phyloP scores from a whole-genome alignment of 2,797 vertebrate species.

The Diplodus puntazzo region DNA sequence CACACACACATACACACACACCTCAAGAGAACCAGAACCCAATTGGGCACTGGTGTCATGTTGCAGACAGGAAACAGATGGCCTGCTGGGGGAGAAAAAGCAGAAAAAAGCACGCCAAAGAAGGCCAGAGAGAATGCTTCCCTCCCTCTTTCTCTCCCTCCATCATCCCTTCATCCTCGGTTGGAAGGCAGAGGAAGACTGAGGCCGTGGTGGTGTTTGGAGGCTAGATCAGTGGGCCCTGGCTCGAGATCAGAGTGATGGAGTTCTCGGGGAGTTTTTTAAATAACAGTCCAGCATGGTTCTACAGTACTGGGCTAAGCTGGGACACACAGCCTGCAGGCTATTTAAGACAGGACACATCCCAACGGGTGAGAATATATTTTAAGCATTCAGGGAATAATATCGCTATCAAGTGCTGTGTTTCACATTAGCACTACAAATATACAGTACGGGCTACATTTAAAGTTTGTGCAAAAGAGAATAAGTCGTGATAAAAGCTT shows the following conservation, averaged over 20 bases:
- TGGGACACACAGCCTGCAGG: constrained; percentile 45
- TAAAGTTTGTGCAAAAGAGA: background rate
- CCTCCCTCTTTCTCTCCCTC: constrained; percentile 47
- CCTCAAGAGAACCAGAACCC: constrained; percentile 56
- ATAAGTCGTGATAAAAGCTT: background rate
- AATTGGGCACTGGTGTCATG: constrained; percentile 67
- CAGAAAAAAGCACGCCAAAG: constrained; percentile 63
- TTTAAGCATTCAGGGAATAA: constrained; percentile 32
- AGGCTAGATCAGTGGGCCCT: constrained; percentile 68
- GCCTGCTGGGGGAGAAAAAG: constrained; percentile 52
- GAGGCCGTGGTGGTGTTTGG: constrained; percentile 59
- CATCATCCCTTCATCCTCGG: constrained; percentile 58
- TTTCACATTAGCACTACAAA: constrained; percentile 27
- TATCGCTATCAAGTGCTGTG: constrained; percentile 7
- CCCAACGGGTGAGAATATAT: constrained; percentile 43
- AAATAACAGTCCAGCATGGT: constrained; percentile 70
- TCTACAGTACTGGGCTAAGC: constrained; percentile 55
- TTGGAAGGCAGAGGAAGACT: constrained; percentile 60
- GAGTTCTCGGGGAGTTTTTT: constrained; percentile 63
- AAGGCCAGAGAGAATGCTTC: constrained; percentile 60
- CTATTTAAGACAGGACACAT: constrained; percentile 58
- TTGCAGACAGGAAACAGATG: constrained; percentile 84
- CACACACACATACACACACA: constrained; percentile 19
- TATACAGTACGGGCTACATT: background rate
- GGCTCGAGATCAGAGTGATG: constrained; percentile 76